A percentile compares a stretch with the other conserved stretches of the same genome.
Evolutionary conservation across 2,797 vertebrate genomes (phyloP).

Genomic region (Gymnothorax javanicus): DNA sequence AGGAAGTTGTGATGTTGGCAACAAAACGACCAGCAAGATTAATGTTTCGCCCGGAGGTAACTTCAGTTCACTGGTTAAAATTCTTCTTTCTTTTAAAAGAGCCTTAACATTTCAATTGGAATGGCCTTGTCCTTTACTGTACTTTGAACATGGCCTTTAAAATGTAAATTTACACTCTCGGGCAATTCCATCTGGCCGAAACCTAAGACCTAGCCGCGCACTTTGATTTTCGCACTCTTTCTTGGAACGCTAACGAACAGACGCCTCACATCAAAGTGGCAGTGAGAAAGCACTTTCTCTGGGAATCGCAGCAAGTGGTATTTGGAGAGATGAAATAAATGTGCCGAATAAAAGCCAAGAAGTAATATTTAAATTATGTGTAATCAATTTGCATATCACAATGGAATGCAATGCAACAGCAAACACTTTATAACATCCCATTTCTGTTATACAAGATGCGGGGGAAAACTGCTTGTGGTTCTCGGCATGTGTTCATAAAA

Average conservation of each 20-base stretch:
- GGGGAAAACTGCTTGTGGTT: slow-evolving; percentile 12
- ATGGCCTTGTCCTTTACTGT: neutral
- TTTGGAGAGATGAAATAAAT: neutral
- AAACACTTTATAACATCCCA: neutral
- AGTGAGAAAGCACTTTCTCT: neutral
- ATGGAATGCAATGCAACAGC: neutral
- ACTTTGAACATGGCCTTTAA: slow-evolving; percentile 10
- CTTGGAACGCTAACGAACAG: neutral
- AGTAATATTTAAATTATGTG: neutral
- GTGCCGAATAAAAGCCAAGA: slow-evolving; percentile 1
- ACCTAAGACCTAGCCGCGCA: neutral
- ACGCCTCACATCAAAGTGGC: neutral
- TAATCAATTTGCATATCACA: slow-evolving; percentile 5
- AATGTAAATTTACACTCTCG: neutral
- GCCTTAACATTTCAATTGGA: neutral
- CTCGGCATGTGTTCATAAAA: neutral
- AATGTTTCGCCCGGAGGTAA: neutral
- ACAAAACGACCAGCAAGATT: neutral
- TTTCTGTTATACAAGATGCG: neutral
- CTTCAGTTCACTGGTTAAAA: neutral
- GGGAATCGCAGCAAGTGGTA: neutral
- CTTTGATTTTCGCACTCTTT: neutral
- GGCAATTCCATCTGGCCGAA: slow-evolving; percentile 1
- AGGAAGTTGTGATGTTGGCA: neutral
- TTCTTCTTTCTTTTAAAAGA: neutral